phyloP scores from a whole-genome alignment of 2,888 invertebrate genomes.

The Strigamia maritima region DNA sequence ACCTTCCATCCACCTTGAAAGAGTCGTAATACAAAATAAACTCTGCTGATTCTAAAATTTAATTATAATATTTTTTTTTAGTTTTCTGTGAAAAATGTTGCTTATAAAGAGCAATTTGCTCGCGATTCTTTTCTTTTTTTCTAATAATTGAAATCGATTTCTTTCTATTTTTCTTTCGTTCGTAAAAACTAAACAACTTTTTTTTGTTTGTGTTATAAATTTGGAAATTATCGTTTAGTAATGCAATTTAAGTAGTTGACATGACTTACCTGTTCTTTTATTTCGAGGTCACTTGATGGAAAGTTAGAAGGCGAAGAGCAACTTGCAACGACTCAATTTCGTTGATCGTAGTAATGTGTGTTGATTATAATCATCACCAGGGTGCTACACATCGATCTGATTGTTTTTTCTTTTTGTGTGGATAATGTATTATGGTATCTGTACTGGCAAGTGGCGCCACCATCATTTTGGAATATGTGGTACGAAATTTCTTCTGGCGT shows the following conservation, averaged over 20 bases:
- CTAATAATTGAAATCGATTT: not conserved
- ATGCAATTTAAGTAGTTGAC: too few species aligned
- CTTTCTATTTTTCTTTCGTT: not conserved
- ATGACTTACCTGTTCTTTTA: not conserved
- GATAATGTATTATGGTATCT: not conserved
- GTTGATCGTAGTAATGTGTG: not conserved
- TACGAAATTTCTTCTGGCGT: too few species aligned
- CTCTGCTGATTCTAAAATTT: too few species aligned
- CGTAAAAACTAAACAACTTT: not conserved
- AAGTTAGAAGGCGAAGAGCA: not conserved
- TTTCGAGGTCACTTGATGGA: not conserved
- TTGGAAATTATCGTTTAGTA: not conserved
- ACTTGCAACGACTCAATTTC: not conserved
- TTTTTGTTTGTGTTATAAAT: not conserved
- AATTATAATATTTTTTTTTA: too few species aligned
- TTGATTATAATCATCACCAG: not conserved
- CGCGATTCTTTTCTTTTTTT: too few species aligned
- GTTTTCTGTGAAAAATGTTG: too few species aligned
- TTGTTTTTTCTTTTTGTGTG: not conserved
- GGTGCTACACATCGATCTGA: conserved; percentile 12
- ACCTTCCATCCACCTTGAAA: too few species aligned
- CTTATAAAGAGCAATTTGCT: too few species aligned
- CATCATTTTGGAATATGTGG: too few species aligned
- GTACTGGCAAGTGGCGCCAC: not conserved
- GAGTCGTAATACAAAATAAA: too few species aligned